These are phyloP conservation scores for Allobates femoralis DNA, from an alignment of 2,797 vertebrate species.

Conservation along the genomic window DNA sequence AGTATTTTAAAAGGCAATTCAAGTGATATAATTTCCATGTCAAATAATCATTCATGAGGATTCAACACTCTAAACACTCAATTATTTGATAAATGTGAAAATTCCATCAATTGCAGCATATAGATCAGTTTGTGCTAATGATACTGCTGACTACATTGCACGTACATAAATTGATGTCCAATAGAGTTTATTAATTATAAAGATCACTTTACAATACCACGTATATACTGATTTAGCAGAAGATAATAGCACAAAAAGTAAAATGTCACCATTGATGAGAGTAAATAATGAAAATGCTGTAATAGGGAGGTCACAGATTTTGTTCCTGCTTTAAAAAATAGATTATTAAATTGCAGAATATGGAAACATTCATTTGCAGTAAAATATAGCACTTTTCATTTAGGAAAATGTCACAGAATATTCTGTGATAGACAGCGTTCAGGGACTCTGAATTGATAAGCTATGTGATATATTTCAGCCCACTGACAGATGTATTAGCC, in stretches of 20 bases:
- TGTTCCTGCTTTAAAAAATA: neutral
- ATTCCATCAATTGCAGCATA: neutral
- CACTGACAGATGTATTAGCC: neutral
- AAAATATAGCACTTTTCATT: constrained; percentile 12
- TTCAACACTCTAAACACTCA: neutral
- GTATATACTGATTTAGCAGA: neutral
- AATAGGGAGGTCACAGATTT: constrained; percentile 1
- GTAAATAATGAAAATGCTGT: neutral
- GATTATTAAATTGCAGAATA: neutral
- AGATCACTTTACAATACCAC: constrained; percentile 6
- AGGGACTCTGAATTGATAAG: neutral
- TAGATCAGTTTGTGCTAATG: neutral
- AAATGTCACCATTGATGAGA: constrained; percentile 9
- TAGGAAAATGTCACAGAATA: constrained; percentile 29
- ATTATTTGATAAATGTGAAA: neutral
- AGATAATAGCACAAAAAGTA: constrained; percentile 4
- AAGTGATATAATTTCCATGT: too few relatives aligned
- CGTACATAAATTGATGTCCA: neutral
- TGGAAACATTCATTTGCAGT: constrained; percentile 7
- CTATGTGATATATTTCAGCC: neutral
- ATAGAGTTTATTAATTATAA: neutral
- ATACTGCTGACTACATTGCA: neutral
- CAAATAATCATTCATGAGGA: neutral
- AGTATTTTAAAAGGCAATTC: too few relatives aligned
- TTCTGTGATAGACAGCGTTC: neutral